Evolutionary conservation across 2,888 invertebrate species (phyloP), one percentile per base, ranked within the genome.

Genomic region (Colostygia pectinataria): DNA sequence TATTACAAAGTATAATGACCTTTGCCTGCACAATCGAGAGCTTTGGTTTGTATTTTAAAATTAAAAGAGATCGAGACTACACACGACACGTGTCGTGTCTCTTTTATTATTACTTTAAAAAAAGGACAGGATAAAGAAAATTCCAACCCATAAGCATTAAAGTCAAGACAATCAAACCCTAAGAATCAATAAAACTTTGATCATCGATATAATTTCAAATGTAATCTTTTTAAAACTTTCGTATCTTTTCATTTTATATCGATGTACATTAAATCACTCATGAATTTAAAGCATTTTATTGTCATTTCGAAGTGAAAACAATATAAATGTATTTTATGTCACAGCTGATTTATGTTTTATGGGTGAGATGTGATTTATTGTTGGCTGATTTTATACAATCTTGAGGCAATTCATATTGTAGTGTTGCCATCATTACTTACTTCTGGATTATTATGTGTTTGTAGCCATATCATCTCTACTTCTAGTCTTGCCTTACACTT

Each of bases 321-420:
- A 88, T 87, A 87, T 84, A 85, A 86, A 86, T 83, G 83, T 87
- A 76, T 84, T 89, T 87, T 87, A 82, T 82, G 86, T 80, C 82
- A 74, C 71, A 57, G 56, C 71, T 88, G 89, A 88, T 88, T 88
- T 90, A 90, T 87, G 78, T 77, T 86, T 88, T 87, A 85, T 85
- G 83, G 83, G 87, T 77, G 77, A 80, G 77, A 71, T 82, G 82
- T 87, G 86, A 90, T 89, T 86, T 89, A 90, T 80, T 71, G 68
- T 70, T 62, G 68, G 63, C 74, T 71, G 78, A 77, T 80, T 81
- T 80, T 79, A 81, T 80, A 87, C 79, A 81, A 80, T 77, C 78
- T 81, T 77, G 73, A 67, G 56, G 66, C 71, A 62, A 61, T 63
- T 57, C 65, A 46, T 46, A 46, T 42, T 46, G 46, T 48, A 32